Base-by-base conservation (phyloP, 2,888 invertebrate species). In the Pemphredon lugubris region DNA sequence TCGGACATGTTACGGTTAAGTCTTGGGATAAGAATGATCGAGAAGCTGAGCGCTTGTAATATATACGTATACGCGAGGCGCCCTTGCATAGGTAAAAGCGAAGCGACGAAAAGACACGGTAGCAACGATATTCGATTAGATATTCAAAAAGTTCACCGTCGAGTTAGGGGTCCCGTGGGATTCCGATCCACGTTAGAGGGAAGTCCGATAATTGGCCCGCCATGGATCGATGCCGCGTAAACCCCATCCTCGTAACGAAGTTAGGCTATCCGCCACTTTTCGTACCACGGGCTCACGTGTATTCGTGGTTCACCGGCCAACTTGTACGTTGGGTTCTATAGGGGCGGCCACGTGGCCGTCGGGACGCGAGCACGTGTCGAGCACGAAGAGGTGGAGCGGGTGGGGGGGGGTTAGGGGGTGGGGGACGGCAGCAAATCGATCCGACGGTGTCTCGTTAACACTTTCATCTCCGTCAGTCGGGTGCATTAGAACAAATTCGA, bases 331-430 rank as follows among this genome's bases (percentile, higher is more conserved):
- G 51, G 65, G 20, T 30, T 20, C 53, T 37, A 20, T 45, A 9
- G 48, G 45, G 54, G 34, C 26, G 11, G 50, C 71, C 81, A 81
- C 81, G 75, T 77, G 79, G 65, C 71, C 51, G 58, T 18, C 18
- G 26, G 26, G 39, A 18, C 45, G 21, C 37, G 59, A 47, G 70
- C 78, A 79, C 77, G 79, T 75, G 77, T 73, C 55, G 18, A n/a
- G 30, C 65, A 66, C 57, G 65, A 55, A n/a, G 64, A 48, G 51
- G 13, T 64, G 58, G 59, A 72, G 70, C 72, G 72, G 71, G 70
- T 55, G 59, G n/a, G n/a, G n/a, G n/a, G n/a, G n/a, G n/a, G n/a
- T n/a, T n/a, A n/a, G n/a, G n/a, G n/a, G n/a, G n/a, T n/a, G n/a
- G n/a, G n/a, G n/a, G n/a, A n/a, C n/a, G n/a, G 26, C 26, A 26